Base-by-base conservation (phyloP, 1,140 invertebrate species). In the Amyelois transitella region DNA sequence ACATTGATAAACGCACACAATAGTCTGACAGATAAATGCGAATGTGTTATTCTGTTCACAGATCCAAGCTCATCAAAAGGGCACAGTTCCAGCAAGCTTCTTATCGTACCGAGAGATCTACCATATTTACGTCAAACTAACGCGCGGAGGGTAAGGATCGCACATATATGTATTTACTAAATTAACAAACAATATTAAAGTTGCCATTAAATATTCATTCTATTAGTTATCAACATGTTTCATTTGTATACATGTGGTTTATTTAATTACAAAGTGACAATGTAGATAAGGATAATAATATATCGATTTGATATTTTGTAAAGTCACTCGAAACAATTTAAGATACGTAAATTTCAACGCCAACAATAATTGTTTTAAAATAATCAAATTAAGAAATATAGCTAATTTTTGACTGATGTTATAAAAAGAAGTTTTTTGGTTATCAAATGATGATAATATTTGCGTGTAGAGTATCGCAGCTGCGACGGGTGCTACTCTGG, bases 401-500 rank as follows among this genome's bases (percentile, higher is more conserved):
- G n/a, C n/a, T n/a, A n/a, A n/a, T n/a, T n/a, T n/a, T n/a, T n/a
- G n/a, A n/a, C n/a, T n/a, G 12, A 43, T 43, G 12, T 43, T 19
- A 7, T 17, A 2, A 44, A 7, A 44, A 18, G 6, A 19, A 18
- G n/a, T 7, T 7, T 44, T 6, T 2, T 10, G 7, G n/a, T 17
- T 14, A 5, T 18, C 4, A 18, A 4, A 44, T 44, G 17, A 19
- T 6, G 51, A 45, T 38, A 38, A 53, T 66, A 45, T n/a, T 53
- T 25, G 32, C 53, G 28, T 48, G 10, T 58, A 88, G 85, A 88
- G 85, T 71, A 88, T 88, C 77, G 85, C 85, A 62, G 85, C 85
- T 85, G 85, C 85, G 53, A 88, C 85, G 85, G 85, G 85, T 75
- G 81, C 85, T 68, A 85, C 80, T 52, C 82, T 88, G 82, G 82